These are phyloP conservation scores for Eulemur macaco DNA, from an alignment of 2,113 vertebrate genomes.

Conservation along the genomic window DNA sequence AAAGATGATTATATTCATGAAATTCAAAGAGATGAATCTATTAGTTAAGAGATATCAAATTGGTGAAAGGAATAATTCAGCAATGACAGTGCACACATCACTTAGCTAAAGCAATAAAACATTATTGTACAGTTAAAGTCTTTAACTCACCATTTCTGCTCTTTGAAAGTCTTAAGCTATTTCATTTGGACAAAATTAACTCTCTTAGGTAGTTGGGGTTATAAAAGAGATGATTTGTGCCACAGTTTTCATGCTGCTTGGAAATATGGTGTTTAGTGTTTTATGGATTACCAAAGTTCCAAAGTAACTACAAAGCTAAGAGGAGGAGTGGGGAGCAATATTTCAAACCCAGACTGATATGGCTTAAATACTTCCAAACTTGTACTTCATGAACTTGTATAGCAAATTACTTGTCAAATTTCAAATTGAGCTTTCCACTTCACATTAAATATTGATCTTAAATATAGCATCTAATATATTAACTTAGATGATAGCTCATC, in stretches of 20 bases:
- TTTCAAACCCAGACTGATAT: not conserved
- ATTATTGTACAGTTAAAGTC: not conserved
- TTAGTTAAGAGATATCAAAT: not conserved
- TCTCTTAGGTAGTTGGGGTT: not conserved
- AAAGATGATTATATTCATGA: not conserved
- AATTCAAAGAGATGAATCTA: not conserved
- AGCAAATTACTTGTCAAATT: not conserved
- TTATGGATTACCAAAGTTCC: not conserved
- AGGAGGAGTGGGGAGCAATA: not conserved
- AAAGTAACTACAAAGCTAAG: not conserved
- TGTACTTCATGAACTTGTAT: not conserved
- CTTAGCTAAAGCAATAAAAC: not conserved
- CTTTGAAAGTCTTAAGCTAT: not conserved
- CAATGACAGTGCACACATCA: not conserved
- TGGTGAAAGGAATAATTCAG: not conserved
- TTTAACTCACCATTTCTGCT: not conserved
- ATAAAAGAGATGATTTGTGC: not conserved
- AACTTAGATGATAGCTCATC: not conserved
- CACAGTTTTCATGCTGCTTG: not conserved
- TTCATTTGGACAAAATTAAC: not conserved
- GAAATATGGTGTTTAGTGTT: not conserved
- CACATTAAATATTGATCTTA: not conserved
- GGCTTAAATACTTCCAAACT: not conserved
- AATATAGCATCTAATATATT: not conserved
- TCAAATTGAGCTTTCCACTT: slow-evolving; percentile 34